Evolutionary conservation across 2,797 vertebrate genomes (phyloP).

Genomic region (Cichlasoma orientale): DNA sequence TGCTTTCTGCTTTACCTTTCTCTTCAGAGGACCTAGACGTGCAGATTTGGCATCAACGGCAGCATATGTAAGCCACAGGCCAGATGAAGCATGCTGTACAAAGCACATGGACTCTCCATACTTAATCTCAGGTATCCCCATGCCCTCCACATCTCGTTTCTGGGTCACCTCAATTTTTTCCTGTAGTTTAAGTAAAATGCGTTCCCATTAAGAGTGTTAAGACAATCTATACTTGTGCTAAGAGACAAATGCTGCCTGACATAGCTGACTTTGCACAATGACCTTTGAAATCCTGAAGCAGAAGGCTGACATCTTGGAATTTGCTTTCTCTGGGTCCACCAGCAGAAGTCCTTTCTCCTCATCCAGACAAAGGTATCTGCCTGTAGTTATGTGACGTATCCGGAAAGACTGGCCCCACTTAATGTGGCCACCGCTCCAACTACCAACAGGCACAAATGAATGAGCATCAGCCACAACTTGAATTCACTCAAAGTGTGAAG

Average conservation of each 20-base stretch:
- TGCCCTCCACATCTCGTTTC: conserved; percentile 93
- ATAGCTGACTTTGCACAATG: neutral
- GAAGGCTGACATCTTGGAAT: conserved; percentile 90
- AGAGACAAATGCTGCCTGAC: neutral
- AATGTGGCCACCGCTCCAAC: conserved; percentile 93
- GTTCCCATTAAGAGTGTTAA: neutral
- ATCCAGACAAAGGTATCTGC: conserved; percentile 87
- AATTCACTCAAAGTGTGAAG: neutral
- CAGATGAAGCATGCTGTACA: conserved; percentile 87
- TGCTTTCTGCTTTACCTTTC: conserved; percentile 81
- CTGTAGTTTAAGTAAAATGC: conserved; percentile 65
- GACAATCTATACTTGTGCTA: neutral
- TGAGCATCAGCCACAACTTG: neutral
- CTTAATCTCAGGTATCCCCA: conserved; percentile 93
- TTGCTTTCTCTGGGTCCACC: conserved; percentile 88
- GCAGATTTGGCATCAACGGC: conserved; percentile 91
- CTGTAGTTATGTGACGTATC: conserved; percentile 92
- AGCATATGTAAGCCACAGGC: conserved; percentile 93
- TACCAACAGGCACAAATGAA: conserved; percentile 48
- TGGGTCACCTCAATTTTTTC: conserved; percentile 90
- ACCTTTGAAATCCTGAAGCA: conserved; percentile 94
- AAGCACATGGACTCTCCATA: conserved; percentile 97
- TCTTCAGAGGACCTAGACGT: conserved; percentile 89
- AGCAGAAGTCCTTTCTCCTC: conserved; percentile 91
- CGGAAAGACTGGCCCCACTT: conserved; percentile 93